These are phyloP conservation scores for Mesembrinibis cayennensis DNA, from an alignment of 2,113 vertebrate genomes.

Conservation along the genomic window DNA sequence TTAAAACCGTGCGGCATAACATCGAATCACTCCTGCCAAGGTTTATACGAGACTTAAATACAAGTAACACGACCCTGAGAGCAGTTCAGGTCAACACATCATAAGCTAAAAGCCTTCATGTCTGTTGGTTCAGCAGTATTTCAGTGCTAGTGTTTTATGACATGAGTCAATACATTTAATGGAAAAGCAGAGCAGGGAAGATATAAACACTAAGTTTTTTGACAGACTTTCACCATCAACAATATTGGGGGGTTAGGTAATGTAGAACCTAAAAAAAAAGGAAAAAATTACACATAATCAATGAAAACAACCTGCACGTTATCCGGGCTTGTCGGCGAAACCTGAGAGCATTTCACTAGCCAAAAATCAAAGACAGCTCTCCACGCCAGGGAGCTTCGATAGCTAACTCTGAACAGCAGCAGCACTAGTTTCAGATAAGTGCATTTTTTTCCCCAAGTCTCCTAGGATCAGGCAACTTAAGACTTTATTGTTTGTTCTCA, in stretches of 20 bases:
- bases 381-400: fast-evolving
- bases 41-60: not conserved
- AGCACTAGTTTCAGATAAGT: fast-evolving
- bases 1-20: not conserved
- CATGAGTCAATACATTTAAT: not conserved
- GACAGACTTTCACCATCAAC: not conserved
- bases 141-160: not conserved
- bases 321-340: not conserved
- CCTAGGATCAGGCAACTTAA: not conserved
- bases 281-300: not conserved
- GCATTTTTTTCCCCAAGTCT: not conserved
- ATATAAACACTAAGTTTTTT: not conserved
- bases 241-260: fast-evolving
- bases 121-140: not conserved
- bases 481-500: not conserved
- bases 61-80: not conserved
- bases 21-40: fast-evolving
- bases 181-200: not conserved
- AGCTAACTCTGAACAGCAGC: not conserved
- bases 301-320: not conserved
- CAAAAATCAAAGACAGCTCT: fast-evolving
- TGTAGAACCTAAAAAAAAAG: not conserved
- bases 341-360: not conserved
- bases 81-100: not conserved
- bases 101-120: not conserved